Percentiles rank a stretch among this genome's conserved stretches.
phyloP scores from a whole-genome alignment of 2,888 invertebrate genomes.

The Panorpa germanica region DNA sequence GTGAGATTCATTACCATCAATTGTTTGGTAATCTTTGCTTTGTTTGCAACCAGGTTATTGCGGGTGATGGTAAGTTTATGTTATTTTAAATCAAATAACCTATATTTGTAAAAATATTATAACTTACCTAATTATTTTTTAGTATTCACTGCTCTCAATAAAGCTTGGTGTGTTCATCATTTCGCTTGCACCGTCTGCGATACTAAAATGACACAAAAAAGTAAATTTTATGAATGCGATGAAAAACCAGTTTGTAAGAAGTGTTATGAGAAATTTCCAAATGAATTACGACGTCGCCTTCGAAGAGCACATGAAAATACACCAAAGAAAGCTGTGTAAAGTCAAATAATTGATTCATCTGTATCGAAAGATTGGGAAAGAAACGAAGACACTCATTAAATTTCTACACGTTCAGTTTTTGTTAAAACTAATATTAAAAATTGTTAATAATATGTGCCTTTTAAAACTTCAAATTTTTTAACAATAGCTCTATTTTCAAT shows the following conservation, averaged over 20 bases:
- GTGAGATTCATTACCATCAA: conserved; percentile 98
- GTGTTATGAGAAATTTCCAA: conserved; percentile 93
- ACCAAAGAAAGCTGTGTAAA: conserved; percentile 30
- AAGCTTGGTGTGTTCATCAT: conserved; percentile 98
- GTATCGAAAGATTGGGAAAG: no score
- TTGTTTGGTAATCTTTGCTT: conserved; percentile 97
- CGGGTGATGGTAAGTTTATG: conserved; percentile 69
- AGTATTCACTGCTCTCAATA: conserved; percentile 96
- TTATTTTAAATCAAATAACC: background rate
- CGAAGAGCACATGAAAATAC: conserved; percentile 75
- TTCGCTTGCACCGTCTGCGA: conserved; percentile 97
- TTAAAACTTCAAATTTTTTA: no score
- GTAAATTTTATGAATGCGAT: conserved; percentile 98
- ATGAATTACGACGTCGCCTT: conserved; percentile 80
- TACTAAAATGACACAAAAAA: conserved; percentile 85
- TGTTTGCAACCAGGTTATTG: conserved; percentile 95
- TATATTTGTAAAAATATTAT: conserved; percentile 6
- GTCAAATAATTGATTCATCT: no score
- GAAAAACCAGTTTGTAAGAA: conserved; percentile 96
- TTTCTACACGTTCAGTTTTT: no score
- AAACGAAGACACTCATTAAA: no score
- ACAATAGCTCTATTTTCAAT: no score
- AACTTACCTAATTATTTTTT: conserved; percentile 17
- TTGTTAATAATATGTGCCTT: no score
- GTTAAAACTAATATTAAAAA: no score